These are phyloP conservation scores for Harpagoxenus sublaevis DNA, from an alignment of 2,888 invertebrate genomes.

Conservation along the genomic window DNA sequence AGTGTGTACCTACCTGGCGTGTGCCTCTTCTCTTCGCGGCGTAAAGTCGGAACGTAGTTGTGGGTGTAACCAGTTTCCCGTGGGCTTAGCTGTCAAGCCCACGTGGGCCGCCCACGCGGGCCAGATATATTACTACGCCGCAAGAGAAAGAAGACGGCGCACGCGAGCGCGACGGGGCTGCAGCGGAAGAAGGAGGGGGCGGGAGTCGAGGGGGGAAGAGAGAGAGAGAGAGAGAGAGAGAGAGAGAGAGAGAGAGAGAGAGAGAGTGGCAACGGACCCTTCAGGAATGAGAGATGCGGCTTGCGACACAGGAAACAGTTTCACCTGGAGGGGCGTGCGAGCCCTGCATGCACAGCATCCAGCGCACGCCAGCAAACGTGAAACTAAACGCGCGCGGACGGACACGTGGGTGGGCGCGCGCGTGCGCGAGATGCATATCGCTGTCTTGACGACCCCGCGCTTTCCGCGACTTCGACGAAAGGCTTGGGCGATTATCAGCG, in stretches of 20 bases:
- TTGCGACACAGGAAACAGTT: constrained; percentile 84
- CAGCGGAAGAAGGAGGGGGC: not conserved
- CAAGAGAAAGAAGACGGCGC: constrained; percentile 73
- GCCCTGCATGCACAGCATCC: constrained; percentile 62
- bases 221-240: constrained; percentile 8
- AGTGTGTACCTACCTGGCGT: constrained; percentile 70
- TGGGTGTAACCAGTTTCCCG: constrained; percentile 85
- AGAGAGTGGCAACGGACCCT: constrained; percentile 63
- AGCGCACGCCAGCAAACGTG: constrained; percentile 15
- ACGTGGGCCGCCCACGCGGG: constrained; percentile 85
- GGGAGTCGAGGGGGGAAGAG: constrained; percentile 17
- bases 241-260: constrained; percentile 25
- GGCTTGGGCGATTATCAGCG: constrained; percentile 9
- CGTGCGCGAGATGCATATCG: constrained; percentile 5
- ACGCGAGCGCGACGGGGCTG: constrained; percentile 41
- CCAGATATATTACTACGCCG: constrained; percentile 80
- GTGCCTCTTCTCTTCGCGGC: constrained; percentile 66
- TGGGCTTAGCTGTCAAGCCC: constrained; percentile 85
- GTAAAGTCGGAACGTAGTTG: constrained; percentile 69
- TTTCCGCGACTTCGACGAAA: constrained; percentile 13
- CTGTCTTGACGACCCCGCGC: constrained; percentile 20
- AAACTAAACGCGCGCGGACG: constrained; percentile 44
- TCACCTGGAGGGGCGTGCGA: constrained; percentile 78
- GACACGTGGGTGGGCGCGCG: constrained; percentile 44
- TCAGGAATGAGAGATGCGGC: constrained; percentile 78